Base-by-base conservation (phyloP, 2,113 vertebrate genomes). In the Phylloscopus whistleri region DNA sequence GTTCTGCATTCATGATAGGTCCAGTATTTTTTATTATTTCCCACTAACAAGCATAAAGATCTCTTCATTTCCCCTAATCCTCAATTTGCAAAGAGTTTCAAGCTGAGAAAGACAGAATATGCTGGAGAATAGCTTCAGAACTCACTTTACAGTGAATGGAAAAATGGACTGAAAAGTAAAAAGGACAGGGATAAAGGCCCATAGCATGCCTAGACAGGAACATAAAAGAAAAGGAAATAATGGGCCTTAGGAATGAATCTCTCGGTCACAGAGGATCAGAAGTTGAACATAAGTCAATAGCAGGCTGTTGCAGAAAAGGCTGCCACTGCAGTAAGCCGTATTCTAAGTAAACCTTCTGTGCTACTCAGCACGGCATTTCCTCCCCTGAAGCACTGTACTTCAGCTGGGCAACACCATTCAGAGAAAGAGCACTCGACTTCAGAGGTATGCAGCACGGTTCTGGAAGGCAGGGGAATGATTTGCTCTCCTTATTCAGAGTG, bases 201-300 rank as follows among this genome's bases (percentile, higher is more conserved):
- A 87, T 46, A 79, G 87, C 60, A 82, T 13, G 85, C 67, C 74
- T 64, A 53, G 37, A 85, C 49, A 87, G 49, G n/a, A 89, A 82
- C 22, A 91, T 64, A 90, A 91, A 91, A 37, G 64, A 87, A 68
- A 84, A 85, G 41, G 49, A 95, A 93, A 94, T 78, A 96, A 93
- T 79, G n/a, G 81, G 52, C 74, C 78, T 89, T 31, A 90, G 70
- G 66, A 96, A 89, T 60, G 74, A 95, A 90, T 79, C 63, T 89
- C 33, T 60, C 0, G 0, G 85, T 83, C 87, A 90, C 78, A 94
- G 67, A 1, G 2, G 74, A 94, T 78, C 78, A 95, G 76, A 95
- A 95, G 77, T 63, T 89, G 68, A 93, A 91, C 28, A 1, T 43
- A 93, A 96, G 46, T 76, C 78, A 96, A 78, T 20, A 64, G 70